These are phyloP conservation scores for Stenoptilia bipunctidactyla DNA, from an alignment of 2,888 invertebrate genomes.

Conservation along the genomic window DNA sequence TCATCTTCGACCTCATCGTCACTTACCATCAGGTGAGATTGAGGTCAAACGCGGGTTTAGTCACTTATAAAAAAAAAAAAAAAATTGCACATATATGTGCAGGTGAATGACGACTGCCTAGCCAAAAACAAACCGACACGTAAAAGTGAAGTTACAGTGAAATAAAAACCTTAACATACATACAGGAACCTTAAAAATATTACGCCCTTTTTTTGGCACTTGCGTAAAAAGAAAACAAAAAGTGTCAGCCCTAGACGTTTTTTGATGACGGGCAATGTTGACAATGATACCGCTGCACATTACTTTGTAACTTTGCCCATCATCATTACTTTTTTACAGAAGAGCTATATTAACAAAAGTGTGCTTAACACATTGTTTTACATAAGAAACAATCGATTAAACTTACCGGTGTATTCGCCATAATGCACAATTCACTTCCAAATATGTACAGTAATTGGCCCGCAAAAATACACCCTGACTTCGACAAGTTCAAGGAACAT, in stretches of 20 bases:
- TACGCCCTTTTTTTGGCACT: neutral
- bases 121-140: neutral
- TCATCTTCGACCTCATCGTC: too few relatives aligned
- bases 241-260: neutral
- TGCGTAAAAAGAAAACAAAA: neutral
- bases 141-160: neutral
- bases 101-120: neutral
- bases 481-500: neutral
- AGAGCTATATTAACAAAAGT: neutral
- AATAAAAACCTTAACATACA: neutral
- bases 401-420: neutral
- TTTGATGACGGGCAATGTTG: neutral
- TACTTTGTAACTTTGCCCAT: neutral
- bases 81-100: too few relatives aligned
- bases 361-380: neutral
- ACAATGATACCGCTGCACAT: neutral
- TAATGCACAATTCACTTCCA: neutral
- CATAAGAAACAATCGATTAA: neutral
- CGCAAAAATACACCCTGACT: neutral
- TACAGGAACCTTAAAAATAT: neutral
- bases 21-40: too few relatives aligned
- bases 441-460: neutral
- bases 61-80: too few relatives aligned
- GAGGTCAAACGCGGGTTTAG: too few relatives aligned
- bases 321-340: neutral